phyloP scores from a whole-genome alignment of 2,113 vertebrate genomes.

The Lagopus leucura region DNA sequence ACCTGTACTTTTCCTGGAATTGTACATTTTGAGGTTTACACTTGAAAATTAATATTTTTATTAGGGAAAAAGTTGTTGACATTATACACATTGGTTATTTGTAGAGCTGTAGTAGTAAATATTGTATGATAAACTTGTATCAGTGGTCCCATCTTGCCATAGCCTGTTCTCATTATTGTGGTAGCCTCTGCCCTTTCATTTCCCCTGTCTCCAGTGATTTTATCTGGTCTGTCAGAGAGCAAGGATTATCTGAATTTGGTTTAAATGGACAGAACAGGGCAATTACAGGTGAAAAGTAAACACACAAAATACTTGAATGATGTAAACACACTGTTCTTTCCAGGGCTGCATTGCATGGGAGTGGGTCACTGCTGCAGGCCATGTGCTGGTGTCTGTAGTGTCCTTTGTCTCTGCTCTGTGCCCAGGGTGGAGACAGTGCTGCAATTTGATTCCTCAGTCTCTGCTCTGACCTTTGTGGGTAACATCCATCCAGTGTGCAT shows the following conservation, averaged over 20 bases:
- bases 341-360: background rate
- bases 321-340: background rate
- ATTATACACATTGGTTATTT: background rate
- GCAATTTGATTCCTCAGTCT: background rate
- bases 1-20: background rate
- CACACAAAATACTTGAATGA: background rate
- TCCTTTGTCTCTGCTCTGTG: background rate
- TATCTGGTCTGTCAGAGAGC: background rate
- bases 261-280: background rate
- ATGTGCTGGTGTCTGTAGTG: background rate
- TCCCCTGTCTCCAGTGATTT: background rate
- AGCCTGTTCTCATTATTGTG: background rate
- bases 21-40: background rate
- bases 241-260: conserved; percentile 10
- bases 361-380: background rate
- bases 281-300: conserved; percentile 4
- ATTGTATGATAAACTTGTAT: background rate
- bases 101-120: background rate
- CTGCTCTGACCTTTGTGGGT: conserved; percentile 34
- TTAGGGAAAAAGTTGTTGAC: background rate
- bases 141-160: background rate
- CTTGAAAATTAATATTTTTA: background rate
- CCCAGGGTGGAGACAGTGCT: background rate
- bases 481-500: background rate
- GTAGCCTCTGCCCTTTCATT: conserved; percentile 7